phyloP scores from a whole-genome alignment of 2,797 vertebrate genomes.

The Alouatta caraya region DNA sequence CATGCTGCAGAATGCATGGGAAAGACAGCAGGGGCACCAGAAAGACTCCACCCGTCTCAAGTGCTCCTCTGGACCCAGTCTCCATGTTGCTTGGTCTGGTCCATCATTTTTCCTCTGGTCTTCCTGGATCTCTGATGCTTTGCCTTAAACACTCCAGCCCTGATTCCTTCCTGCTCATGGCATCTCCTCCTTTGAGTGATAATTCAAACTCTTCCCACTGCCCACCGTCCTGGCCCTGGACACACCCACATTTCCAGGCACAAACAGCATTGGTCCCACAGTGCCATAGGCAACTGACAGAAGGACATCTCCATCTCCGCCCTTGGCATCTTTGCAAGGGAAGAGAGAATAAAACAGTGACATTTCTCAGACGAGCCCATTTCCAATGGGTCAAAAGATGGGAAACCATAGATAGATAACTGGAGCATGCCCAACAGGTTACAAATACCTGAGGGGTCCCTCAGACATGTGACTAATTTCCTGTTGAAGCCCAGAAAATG shows the following conservation, averaged over 20 bases:
- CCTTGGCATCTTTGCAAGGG: neutral
- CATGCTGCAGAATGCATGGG: neutral
- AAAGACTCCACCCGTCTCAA: neutral
- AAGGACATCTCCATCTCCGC: neutral
- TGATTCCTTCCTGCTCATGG: neutral
- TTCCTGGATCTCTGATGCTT: neutral
- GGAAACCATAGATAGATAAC: neutral
- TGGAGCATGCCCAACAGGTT: neutral
- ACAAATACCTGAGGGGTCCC: neutral
- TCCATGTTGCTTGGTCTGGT: rapidly evolving
- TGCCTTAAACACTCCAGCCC: neutral
- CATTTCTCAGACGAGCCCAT: neutral
- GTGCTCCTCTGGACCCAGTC: neutral
- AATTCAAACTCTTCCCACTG: neutral
- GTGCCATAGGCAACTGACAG: neutral
- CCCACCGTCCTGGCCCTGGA: neutral
- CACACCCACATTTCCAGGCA: neutral
- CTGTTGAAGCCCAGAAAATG: neutral
- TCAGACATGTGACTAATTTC: neutral
- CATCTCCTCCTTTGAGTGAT: neutral
- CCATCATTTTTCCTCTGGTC: neutral
- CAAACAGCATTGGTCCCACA: neutral
- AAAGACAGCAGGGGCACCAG: neutral
- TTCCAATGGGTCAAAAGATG: neutral
- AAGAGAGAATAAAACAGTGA: neutral